These are phyloP conservation scores for Hypena proboscidalis DNA, from an alignment of 2,888 invertebrate species.

Conservation along the genomic window DNA sequence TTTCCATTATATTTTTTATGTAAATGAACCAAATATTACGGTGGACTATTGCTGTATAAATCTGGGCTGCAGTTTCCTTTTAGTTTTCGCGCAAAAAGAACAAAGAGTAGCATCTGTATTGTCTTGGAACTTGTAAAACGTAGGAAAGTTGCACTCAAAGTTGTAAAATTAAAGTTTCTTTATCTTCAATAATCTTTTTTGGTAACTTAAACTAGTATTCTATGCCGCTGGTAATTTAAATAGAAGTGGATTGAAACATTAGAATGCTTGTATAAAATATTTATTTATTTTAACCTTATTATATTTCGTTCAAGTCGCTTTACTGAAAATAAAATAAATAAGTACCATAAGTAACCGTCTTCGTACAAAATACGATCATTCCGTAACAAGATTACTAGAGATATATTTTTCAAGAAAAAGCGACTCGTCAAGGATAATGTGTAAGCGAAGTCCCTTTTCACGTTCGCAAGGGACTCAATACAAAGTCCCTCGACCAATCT, in stretches of 20 bases:
- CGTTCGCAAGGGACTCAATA: constrained; percentile 53
- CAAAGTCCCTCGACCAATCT: constrained; percentile 64
- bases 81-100: constrained; percentile 27
- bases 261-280: too few relatives aligned
- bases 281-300: too few relatives aligned
- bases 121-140: constrained; percentile 21
- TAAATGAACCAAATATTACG: constrained; percentile 17
- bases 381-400: not conserved
- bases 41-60: constrained; percentile 14
- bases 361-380: not conserved
- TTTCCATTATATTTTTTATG: constrained; percentile 23
- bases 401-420: constrained; percentile 11
- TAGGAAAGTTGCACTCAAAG: too few relatives aligned
- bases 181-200: too few relatives aligned
- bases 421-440: constrained; percentile 7
- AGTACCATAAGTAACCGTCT: too few relatives aligned
- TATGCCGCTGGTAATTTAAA: too few relatives aligned
- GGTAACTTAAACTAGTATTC: too few relatives aligned
- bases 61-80: constrained; percentile 17
- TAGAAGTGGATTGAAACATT: too few relatives aligned
- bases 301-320: too few relatives aligned
- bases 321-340: too few relatives aligned
- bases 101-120: constrained; percentile 14
- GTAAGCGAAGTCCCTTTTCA: constrained; percentile 20
- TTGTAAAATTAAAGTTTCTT: too few relatives aligned